Evolutionary conservation across 2,797 vertebrate genomes (phyloP).

Genomic region (Petrocephalus schoutedeni): DNA sequence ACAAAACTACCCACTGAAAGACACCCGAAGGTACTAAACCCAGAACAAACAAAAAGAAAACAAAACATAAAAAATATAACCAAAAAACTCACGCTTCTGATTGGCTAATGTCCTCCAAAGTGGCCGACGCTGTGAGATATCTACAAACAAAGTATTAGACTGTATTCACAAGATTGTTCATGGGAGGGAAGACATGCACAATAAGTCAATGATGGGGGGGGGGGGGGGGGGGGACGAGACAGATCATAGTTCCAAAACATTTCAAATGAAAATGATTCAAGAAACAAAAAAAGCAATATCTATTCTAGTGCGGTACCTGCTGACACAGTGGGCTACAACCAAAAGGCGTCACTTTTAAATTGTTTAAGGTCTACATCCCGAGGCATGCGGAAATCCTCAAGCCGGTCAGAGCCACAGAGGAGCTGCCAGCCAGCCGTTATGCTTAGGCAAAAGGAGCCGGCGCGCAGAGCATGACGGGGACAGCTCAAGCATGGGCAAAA

Average conservation of each 20-base stretch:
- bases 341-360: no score
- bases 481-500: not conserved
- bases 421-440: not conserved
- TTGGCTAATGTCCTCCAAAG: constrained; percentile 81
- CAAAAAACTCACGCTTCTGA: constrained; percentile 79
- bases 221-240: not conserved
- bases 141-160: constrained; percentile 75
- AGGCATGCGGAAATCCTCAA: not conserved
- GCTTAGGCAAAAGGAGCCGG: not conserved
- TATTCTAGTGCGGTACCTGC: not conserved
- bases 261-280: constrained; percentile 1
- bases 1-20: not conserved
- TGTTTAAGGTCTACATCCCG: not conserved
- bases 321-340: not conserved
- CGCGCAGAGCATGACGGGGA: not conserved
- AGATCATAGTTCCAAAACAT: not conserved
- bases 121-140: constrained; percentile 83
- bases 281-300: not conserved
- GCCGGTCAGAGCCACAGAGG: not conserved
- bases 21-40: no score
- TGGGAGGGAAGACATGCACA: constrained; percentile 36
- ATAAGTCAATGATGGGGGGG: constrained; percentile 11
- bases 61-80: not conserved
- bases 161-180: constrained; percentile 42
- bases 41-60: not conserved